phyloP scores from a whole-genome alignment of 2,888 invertebrate species.

The Plutella xylostella region DNA sequence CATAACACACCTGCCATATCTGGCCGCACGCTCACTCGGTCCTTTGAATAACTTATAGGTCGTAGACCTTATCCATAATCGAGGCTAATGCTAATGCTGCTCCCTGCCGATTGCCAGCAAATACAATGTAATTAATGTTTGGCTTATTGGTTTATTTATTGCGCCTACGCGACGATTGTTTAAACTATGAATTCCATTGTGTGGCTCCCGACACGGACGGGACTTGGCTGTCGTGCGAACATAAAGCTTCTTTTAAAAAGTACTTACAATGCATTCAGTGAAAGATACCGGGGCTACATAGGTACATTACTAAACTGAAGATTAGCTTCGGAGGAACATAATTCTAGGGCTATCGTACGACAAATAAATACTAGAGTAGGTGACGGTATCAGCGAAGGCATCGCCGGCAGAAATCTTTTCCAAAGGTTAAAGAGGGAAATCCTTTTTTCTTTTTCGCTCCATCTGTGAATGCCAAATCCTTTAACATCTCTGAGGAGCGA shows the following conservation, averaged over 20 bases:
- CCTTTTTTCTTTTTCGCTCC: conserved; percentile 26
- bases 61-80: conserved; percentile 60
- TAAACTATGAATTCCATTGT: too few species aligned
- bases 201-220: too few species aligned
- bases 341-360: conserved; percentile 24
- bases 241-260: too few species aligned
- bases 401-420: conserved; percentile 30
- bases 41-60: conserved; percentile 68
- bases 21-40: conserved; percentile 58
- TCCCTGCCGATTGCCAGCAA: conserved; percentile 5
- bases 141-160: too few species aligned
- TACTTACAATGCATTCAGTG: too few species aligned
- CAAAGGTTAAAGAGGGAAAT: conserved; percentile 15
- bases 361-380: conserved; percentile 35
- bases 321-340: not conserved
- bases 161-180: too few species aligned
- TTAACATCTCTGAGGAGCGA: conserved; percentile 40
- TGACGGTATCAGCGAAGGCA: conserved; percentile 27
- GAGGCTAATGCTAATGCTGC: conserved; percentile 12
- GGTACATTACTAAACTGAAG: not conserved
- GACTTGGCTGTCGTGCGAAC: too few species aligned
- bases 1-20: conserved; percentile 69
- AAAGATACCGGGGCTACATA: too few species aligned
- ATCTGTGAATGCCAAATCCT: conserved; percentile 36
- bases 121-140: conserved; percentile 6